Base-by-base conservation (phyloP, 2,113 vertebrate genomes). In the Sisor rabdophorus region DNA sequence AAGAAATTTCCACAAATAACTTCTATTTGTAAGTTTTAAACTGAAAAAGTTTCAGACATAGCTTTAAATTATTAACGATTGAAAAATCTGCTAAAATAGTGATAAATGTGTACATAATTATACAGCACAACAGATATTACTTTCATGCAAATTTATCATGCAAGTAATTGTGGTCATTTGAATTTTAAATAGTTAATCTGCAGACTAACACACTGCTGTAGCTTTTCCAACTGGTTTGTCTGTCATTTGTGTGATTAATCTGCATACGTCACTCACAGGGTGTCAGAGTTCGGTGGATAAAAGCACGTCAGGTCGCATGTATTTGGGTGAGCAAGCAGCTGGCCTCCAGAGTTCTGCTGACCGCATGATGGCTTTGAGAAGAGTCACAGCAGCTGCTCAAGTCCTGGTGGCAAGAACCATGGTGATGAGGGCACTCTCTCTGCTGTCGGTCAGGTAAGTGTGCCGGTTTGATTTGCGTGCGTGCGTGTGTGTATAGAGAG, bases 401-500 rank as follows among this genome's bases (percentile, higher is more conserved):
- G 95, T 99, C 30, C 93, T 99, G 52, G 89, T 99, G 79, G 95
- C 97, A 77, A 90, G 97, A 82, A 99, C 96, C 12, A 99, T 99
- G 97, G 96, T 99, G 83, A 99, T 99, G 97, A 92, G 97, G 85
- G 96, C 96, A 0, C 91, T 99, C 63, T 98, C 96, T 0, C 91
- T 99, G 40, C 89, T 99, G n/a, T 98, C 94, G 13, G 94, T 95
- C 86, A 95, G 94, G 94, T 94, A 7, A 48, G 77, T 69, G 55
- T n/a, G 56, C 8, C 16, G 20, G 19, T 1, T 53, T 50, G 24
- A n/a, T n/a, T n/a, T n/a, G n/a, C n/a, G n/a, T 2, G 26, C 22
- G 36, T 7, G 47, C 17, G 8, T 15, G 24, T 10, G n/a, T 71
- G 40, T 54, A 52, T 32, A 52, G 9, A 26, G 26, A n/a, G n/a